Conservation (phyloP, 1,140 invertebrate genomes). For the Ectropis grisescens region DNA sequence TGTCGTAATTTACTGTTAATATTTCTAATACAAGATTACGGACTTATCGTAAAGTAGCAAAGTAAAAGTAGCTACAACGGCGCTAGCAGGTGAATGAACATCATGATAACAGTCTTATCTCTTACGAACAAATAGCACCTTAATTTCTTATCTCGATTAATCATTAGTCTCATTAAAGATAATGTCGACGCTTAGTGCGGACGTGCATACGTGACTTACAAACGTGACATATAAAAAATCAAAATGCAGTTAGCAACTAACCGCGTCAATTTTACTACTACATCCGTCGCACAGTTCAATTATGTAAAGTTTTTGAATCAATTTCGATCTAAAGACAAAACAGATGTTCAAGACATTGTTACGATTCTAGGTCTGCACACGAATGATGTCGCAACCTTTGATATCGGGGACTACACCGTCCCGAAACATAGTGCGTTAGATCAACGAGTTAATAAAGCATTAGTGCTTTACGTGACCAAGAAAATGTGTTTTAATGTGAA, state of each 20-base stretch:
- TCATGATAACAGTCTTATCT: constrained; percentile 36
- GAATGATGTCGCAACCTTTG: constrained; percentile 19
- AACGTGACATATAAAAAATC: constrained; percentile 6
- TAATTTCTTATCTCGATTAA: constrained; percentile 44
- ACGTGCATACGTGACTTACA: constrained; percentile 42
- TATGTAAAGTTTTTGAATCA: constrained; percentile 48
- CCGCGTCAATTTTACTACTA: constrained; percentile 47
- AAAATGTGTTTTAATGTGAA: too few species aligned
- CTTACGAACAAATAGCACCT: constrained; percentile 31
- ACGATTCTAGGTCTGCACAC: constrained; percentile 46
- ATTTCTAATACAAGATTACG: too few species aligned
- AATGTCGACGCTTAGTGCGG: constrained; percentile 20
- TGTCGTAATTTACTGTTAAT: too few species aligned
- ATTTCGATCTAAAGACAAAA: constrained; percentile 24
- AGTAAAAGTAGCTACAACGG: too few species aligned
- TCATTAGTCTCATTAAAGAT: constrained; percentile 35
- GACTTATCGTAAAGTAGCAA: too few species aligned
- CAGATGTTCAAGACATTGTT: constrained; percentile 41
- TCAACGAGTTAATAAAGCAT: too few species aligned
- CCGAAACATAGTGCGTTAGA: too few species aligned
- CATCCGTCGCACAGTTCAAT: constrained; percentile 44
- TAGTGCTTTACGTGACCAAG: too few species aligned
- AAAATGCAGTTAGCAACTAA: constrained; percentile 50
- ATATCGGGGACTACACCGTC: too few species aligned
- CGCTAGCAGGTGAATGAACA: constrained; percentile 39